phyloP scores from a whole-genome alignment of 2,888 invertebrate species.

The Bombylius discolor region DNA sequence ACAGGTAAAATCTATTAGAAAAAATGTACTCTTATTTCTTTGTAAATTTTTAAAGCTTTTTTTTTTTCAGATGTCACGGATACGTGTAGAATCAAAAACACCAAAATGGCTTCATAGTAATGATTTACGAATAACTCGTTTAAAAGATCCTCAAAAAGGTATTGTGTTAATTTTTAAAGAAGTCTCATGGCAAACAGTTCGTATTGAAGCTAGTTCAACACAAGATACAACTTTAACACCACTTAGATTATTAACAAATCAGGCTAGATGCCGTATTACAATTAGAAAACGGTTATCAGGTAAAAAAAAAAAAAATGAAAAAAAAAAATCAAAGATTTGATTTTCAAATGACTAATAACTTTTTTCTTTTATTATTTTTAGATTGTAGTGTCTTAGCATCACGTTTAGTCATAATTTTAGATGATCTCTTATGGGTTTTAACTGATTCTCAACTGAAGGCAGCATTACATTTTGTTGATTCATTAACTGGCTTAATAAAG shows the following conservation, averaged over 20 bases:
- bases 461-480: slow-evolving; percentile 78
- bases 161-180: slow-evolving; percentile 94
- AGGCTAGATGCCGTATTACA: slow-evolving; percentile 85
- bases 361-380: slow-evolving; percentile 24
- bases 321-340: not conserved
- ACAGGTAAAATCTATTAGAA: slow-evolving; percentile 48
- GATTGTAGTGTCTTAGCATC: slow-evolving; percentile 92
- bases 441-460: slow-evolving; percentile 94
- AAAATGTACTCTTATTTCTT: not conserved
- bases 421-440: slow-evolving; percentile 93
- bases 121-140: slow-evolving; percentile 79
- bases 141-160: slow-evolving; percentile 79
- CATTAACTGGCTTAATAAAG: slow-evolving; percentile 68
- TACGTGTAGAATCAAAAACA: slow-evolving; percentile 85
- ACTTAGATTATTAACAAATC: slow-evolving; percentile 80
- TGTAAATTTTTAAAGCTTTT: not conserved
- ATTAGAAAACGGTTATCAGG: slow-evolving; percentile 87
- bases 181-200: slow-evolving; percentile 91
- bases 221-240: slow-evolving; percentile 70
- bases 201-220: slow-evolving; percentile 85
- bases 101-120: slow-evolving; percentile 70
- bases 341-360: not conserved
- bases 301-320: slow-evolving; percentile 25
- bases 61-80: slow-evolving; percentile 68
- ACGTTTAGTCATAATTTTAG: slow-evolving; percentile 78